Evolutionary conservation across 2,113 vertebrate genomes (phyloP).

Genomic region (Notothenia coriiceps): DNA sequence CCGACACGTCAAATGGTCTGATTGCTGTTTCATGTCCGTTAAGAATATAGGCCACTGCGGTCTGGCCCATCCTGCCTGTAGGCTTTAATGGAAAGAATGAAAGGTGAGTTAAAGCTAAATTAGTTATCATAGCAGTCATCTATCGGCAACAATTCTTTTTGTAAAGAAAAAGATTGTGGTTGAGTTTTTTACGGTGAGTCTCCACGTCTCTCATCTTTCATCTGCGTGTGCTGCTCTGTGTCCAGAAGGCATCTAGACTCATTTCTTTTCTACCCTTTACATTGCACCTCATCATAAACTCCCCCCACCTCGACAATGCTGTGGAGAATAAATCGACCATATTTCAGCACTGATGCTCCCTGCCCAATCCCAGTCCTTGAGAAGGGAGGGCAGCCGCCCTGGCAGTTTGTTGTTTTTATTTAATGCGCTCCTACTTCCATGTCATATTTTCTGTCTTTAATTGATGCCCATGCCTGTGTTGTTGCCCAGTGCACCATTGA

Average conservation of each 20-base stretch:
- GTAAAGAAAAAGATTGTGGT: constrained; percentile 54
- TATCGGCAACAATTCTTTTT: constrained; percentile 59
- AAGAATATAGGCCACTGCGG: constrained; percentile 76
- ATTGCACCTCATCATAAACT: constrained; percentile 81
- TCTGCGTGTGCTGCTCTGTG: constrained; percentile 74
- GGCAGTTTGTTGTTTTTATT: constrained; percentile 84
- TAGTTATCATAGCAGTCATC: constrained; percentile 78
- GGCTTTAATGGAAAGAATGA: constrained; percentile 67
- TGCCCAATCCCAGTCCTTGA: constrained; percentile 70
- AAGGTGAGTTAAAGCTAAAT: constrained; percentile 84
- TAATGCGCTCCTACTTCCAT: constrained; percentile 80
- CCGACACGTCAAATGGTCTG: constrained; percentile 31
- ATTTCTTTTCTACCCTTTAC: constrained; percentile 80
- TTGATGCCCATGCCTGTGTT: constrained; percentile 80
- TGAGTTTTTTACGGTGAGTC: constrained; percentile 63
- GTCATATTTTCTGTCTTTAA: constrained; percentile 86
- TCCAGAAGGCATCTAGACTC: constrained; percentile 82
- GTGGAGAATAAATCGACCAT: constrained; percentile 78
- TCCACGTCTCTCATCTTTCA: constrained; percentile 74
- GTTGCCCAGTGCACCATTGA: constrained; percentile 80
- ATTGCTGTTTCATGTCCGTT: constrained; percentile 43
- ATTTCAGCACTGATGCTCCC: constrained; percentile 74
- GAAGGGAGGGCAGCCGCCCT: constrained; percentile 62
- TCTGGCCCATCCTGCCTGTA: constrained; percentile 64
- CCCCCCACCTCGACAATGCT: constrained; percentile 69